These are phyloP conservation scores for Glaucopsyche alexis DNA, from an alignment of 2,888 invertebrate genomes.

Conservation along the genomic window DNA sequence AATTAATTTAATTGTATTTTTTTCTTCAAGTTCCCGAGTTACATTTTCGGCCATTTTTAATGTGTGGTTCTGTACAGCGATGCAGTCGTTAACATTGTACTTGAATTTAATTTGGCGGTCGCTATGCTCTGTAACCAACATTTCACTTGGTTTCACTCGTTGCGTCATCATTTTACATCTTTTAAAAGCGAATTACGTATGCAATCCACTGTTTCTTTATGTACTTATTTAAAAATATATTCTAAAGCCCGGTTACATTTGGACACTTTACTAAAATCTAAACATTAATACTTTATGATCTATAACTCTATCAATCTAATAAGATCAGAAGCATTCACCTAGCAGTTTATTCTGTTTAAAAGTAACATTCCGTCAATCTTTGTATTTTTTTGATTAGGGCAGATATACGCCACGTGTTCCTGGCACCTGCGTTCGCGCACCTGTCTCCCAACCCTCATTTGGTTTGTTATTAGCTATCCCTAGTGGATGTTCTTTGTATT, in stretches of 20 bases:
- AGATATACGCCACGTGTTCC: not conserved
- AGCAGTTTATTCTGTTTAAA: not conserved
- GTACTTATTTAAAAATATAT: too few relatives aligned
- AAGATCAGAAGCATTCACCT: not conserved
- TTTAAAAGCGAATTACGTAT: conserved; percentile 31
- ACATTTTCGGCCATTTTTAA: not conserved
- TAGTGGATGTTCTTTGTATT: not conserved
- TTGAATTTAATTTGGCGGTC: conserved; percentile 71
- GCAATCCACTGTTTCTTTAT: not conserved
- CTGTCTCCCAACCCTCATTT: conserved; percentile 14
- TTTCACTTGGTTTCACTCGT: conserved; percentile 67
- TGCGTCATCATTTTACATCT: conserved; percentile 43
- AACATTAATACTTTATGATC: not conserved
- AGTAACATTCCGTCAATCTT: not conserved
- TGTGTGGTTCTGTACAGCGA: not conserved
- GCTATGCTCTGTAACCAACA: conserved; percentile 68
- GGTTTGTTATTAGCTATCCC: not conserved
- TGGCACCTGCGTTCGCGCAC: conserved; percentile 22
- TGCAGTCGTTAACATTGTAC: conserved; percentile 51
- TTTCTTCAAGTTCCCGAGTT: not conserved
- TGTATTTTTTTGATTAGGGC: not conserved
- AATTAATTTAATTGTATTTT: conserved; percentile 15
- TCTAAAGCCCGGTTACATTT: not conserved
- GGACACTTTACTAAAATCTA: too few relatives aligned
- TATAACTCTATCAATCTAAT: not conserved